Evolutionary conservation across 2,797 vertebrate species (phyloP).

Genomic region (Fratercula arctica): DNA sequence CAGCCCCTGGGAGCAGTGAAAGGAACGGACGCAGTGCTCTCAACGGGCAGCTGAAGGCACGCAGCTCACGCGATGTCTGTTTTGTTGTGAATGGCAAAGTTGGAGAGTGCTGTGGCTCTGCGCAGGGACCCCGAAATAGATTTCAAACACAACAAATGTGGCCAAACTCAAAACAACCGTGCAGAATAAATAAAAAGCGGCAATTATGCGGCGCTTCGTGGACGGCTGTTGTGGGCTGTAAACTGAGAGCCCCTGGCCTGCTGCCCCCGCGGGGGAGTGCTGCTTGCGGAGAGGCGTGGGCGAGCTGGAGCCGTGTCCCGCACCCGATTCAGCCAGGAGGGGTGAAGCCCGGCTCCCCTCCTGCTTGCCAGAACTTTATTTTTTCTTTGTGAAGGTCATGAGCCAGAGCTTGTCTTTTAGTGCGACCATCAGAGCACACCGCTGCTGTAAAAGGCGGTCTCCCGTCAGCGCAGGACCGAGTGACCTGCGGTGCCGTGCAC

Average conservation of each 20-base stretch:
- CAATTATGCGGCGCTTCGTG: neutral
- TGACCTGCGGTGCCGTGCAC: fast-evolving
- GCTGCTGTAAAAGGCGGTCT: neutral
- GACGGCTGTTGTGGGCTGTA: neutral
- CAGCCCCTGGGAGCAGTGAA: neutral
- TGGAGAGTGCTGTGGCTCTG: neutral
- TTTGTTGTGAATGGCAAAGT: too few species aligned
- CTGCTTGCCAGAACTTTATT: neutral
- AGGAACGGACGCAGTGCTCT: neutral
- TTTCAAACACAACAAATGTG: neutral
- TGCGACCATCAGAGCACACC: fast-evolving
- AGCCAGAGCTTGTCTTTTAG: neutral
- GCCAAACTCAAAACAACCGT: neutral
- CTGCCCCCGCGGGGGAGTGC: neutral
- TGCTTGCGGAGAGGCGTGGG: neutral
- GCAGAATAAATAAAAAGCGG: neutral
- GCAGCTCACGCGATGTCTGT: neutral
- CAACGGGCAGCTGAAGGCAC: neutral
- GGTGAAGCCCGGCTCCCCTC: neutral
- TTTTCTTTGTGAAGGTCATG: neutral
- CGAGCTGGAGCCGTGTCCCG: neutral
- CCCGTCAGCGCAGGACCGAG: neutral
- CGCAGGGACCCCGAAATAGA: neutral
- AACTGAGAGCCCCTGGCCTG: neutral
- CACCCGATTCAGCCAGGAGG: neutral